Percentiles rank a stretch among this genome's conserved stretches.
Conservation (phyloP, 2,113 vertebrate genomes). For the Smithornis capensis region DNA sequence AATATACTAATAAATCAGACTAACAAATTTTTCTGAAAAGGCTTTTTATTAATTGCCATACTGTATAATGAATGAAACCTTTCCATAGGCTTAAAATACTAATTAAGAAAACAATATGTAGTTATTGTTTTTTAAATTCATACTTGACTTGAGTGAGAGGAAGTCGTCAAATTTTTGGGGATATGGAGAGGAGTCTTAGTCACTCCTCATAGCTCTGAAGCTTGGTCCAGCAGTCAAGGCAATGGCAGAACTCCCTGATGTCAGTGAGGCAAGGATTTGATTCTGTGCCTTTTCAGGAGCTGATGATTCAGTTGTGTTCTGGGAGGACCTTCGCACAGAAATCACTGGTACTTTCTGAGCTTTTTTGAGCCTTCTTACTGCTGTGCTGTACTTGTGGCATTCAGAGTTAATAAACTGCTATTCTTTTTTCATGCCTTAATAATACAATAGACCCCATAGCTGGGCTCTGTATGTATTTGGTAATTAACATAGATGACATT, state of each 20-base stretch:
- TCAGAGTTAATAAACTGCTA: slow-evolving; percentile 66
- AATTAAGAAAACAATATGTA: slow-evolving; percentile 20
- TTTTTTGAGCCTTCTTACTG: slow-evolving; percentile 64
- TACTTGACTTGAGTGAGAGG: slow-evolving; percentile 57
- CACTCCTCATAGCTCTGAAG: slow-evolving; percentile 56
- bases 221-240: slow-evolving; percentile 60
- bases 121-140: slow-evolving; percentile 49
- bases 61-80: not conserved
- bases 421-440: slow-evolving; percentile 67
- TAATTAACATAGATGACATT: slow-evolving; percentile 63
- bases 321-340: slow-evolving; percentile 45
- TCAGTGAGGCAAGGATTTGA: slow-evolving; percentile 33
- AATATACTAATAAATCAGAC: not conserved
- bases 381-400: slow-evolving; percentile 57
- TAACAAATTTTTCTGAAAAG: slow-evolving; percentile 30
- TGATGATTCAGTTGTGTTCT: slow-evolving; percentile 36
- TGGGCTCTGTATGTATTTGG: slow-evolving; percentile 63
- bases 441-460: slow-evolving; percentile 48
- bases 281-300: slow-evolving; percentile 47
- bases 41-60: slow-evolving; percentile 15
- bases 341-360: slow-evolving; percentile 59
- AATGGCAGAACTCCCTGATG: slow-evolving; percentile 28
- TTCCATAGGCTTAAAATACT: slow-evolving; percentile 28
- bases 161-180: slow-evolving; percentile 56
- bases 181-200: slow-evolving; percentile 49